Base-by-base conservation (phyloP, 2,797 vertebrate species). In the Benthosema pterotum region DNA sequence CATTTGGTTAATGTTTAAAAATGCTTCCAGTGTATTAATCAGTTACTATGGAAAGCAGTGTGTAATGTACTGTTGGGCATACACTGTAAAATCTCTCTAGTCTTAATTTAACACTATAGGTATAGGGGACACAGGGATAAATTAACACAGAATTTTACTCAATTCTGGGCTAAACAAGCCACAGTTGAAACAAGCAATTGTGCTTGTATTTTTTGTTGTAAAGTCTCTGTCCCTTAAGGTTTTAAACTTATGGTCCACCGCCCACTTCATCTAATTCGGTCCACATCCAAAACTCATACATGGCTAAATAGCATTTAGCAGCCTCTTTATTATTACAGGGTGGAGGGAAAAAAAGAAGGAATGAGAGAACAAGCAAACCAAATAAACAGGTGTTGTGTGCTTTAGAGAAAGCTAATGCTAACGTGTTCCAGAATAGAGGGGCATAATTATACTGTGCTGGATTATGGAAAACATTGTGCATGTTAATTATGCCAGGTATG, bases 401-500 rank as follows among this genome's bases (percentile, higher is more conserved):
- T 90, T 90, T 88, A 78, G 83, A 86, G 88, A 87, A 70, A 87
- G 84, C 85, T 87, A 92, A 92, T 91, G 90, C 91, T 93, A 91
- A 87, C 88, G 88, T 88, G 91, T 90, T 90, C 76, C 86, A 92
- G 92, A 93, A 93, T 91, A 92, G 89, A 91, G 88, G 87, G 89
- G 84, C 86, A 76, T 93, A 93, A 94, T 94, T 93, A 94, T 86
- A 90, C 91, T 85, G 89, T 85, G 88, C 85, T 74, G 89, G 89
- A 92, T 93, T 93, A 91, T 90, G 88, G 87, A 83, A 88, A 89
- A 89, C 88, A 88, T 89, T 91, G 90, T 89, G 92, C 91, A 93
- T 93, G 90, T 90, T 94, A 93, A 94, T 92, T 88, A 91, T 85
- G 89, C 82, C 92, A 93, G 92, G 91, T 93, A 93, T 90, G 91